phyloP scores from a whole-genome alignment of 2,113 vertebrate species.

The Oreochromis spilurus region DNA sequence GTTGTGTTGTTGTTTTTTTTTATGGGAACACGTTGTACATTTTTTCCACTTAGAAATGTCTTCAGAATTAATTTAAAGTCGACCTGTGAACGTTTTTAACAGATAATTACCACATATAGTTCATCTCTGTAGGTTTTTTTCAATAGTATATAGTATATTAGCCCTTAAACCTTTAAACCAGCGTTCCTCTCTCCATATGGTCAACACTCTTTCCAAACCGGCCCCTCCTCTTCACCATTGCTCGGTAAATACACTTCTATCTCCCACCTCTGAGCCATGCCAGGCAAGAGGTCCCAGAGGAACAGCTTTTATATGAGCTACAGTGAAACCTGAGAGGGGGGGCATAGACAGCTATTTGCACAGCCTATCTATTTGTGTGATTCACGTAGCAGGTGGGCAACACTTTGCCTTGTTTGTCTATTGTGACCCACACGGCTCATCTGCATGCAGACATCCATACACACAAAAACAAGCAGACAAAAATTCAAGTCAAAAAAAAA shows the following conservation, averaged over 20 bases:
- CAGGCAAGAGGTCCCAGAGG: neutral
- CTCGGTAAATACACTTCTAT: conserved; percentile 3
- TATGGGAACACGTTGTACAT: neutral
- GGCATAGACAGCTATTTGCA: conserved; percentile 18
- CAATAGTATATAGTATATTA: neutral
- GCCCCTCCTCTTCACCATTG: neutral
- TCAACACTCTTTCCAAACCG: neutral
- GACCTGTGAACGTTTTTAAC: neutral
- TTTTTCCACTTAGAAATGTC: neutral
- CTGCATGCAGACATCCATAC: neutral
- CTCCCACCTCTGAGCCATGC: neutral
- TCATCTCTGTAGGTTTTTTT: accelerated
- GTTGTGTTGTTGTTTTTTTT: neutral
- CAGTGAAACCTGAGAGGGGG: conserved; percentile 38
- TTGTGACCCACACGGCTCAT: neutral
- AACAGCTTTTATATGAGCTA: conserved; percentile 13
- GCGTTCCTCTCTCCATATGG: neutral
- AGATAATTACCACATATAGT: neutral
- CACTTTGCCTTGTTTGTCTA: conserved; percentile 1
- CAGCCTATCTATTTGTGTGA: conserved; percentile 35
- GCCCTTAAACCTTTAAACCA: neutral
- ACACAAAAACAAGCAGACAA: neutral
- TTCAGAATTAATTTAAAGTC: neutral
- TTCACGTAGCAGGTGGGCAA: conserved; percentile 21
- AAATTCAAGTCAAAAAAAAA: neutral